Evolutionary conservation across 2,113 vertebrate species (phyloP).

Genomic region (Mesoclemmys tuberculata): DNA sequence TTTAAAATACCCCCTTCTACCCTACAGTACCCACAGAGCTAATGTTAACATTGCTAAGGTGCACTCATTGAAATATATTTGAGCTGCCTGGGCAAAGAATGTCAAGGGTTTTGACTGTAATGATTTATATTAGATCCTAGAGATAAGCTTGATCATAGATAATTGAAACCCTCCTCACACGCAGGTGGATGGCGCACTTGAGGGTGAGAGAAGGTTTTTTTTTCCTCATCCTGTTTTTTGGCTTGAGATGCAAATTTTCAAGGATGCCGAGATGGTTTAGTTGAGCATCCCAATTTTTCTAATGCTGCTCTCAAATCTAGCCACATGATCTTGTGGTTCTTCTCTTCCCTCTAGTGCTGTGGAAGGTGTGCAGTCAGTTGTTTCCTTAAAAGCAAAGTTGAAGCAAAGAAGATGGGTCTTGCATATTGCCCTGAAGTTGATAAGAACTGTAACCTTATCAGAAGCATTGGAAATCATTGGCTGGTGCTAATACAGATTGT

Average conservation of each 20-base stretch:
- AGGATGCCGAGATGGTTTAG: not conserved
- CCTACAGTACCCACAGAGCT: not conserved
- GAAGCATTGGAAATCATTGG: not conserved
- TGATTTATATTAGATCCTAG: not conserved
- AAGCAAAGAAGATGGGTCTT: accelerated
- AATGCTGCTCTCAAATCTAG: not conserved
- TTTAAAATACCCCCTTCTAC: not conserved
- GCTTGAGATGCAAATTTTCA: not conserved
- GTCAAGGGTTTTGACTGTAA: not conserved
- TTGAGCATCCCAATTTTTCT: not conserved
- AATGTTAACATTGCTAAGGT: not conserved
- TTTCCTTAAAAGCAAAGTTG: not conserved
- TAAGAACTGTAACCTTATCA: not conserved
- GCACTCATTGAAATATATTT: not conserved
- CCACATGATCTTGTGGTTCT: not conserved
- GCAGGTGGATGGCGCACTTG: not conserved
- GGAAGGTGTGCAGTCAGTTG: not conserved
- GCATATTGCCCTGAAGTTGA: not conserved
- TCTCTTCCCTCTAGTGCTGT: not conserved
- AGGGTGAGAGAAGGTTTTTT: not conserved
- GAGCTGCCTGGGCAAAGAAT: not conserved
- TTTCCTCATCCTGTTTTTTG: not conserved
- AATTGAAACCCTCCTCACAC: not conserved
- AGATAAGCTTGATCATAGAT: not conserved
- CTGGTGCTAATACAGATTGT: not conserved